Conservation (phyloP, 2,797 vertebrate genomes). For the Emydoidea blandingii region DNA sequence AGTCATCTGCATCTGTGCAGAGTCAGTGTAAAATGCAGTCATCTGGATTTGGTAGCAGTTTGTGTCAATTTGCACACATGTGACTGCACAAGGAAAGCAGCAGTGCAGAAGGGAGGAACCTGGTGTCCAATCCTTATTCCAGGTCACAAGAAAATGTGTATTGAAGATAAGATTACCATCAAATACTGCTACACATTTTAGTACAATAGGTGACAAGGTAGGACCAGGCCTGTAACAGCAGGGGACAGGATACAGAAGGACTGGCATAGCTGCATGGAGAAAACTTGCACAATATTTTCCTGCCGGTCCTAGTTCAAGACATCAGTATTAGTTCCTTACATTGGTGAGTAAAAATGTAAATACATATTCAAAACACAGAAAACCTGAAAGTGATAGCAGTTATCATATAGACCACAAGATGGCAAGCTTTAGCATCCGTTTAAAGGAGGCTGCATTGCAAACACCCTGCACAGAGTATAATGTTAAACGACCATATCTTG, state of each 20-base stretch:
- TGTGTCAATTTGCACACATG: background rate
- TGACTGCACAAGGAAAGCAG: background rate
- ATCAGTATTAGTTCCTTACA: background rate
- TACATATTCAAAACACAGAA: background rate
- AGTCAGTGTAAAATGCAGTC: background rate
- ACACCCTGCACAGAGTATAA: background rate
- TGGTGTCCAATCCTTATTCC: background rate
- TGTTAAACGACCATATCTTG: background rate
- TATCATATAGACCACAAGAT: constrained; percentile 59
- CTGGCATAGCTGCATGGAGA: background rate
- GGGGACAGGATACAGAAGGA: background rate
- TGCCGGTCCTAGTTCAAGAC: background rate
- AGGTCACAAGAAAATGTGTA: background rate
- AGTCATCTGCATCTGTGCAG: background rate
- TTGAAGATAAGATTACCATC: background rate
- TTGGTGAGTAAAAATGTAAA: background rate
- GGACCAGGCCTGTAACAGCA: background rate
- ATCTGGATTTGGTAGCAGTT: background rate
- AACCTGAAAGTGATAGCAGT: background rate
- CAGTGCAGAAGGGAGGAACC: background rate
- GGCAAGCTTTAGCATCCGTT: constrained; percentile 60
- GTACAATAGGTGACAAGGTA: background rate
- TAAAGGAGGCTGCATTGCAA: background rate
- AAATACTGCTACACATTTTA: background rate
- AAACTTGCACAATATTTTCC: background rate